A percentile compares a stretch with the other conserved stretches of the same genome.
Evolutionary conservation across 2,888 invertebrate genomes (phyloP).

Genomic region (Amphiduros pacificus): DNA sequence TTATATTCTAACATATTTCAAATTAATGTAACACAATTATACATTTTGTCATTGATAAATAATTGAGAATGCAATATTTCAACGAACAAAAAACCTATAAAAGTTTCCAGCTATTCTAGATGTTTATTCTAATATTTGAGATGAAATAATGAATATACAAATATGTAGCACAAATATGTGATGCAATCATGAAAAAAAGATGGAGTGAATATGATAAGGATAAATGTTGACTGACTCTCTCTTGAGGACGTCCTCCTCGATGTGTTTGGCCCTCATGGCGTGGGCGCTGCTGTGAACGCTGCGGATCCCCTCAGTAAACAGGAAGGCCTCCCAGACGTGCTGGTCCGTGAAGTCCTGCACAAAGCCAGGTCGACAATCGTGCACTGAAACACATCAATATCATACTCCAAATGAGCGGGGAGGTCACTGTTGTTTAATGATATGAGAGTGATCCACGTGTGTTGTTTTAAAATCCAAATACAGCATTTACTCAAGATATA

Average conservation of each 20-base stretch:
- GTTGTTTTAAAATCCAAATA: no score
- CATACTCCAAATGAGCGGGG: no score
- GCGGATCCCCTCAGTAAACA: constrained; percentile 43
- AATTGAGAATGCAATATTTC: no score
- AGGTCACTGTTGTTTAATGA: no score
- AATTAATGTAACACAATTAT: no score
- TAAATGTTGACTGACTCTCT: constrained; percentile 22
- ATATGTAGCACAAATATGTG: no score
- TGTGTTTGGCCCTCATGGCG: constrained; percentile 3
- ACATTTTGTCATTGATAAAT: no score
- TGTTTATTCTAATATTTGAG: background rate
- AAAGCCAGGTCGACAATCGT: constrained; percentile 45
- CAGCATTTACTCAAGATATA: no score
- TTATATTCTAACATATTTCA: no score
- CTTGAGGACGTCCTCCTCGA: background rate
- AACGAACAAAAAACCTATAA: no score
- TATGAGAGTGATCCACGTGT: no score
- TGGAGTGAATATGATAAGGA: background rate
- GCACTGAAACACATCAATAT: constrained; percentile 36
- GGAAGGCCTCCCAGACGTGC: constrained; percentile 45
- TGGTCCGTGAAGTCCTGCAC: constrained; percentile 39
- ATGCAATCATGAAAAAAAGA: no score
- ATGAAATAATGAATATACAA: background rate
- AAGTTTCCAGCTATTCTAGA: background rate
- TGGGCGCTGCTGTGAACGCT: constrained; percentile 40